These are phyloP conservation scores for human DNA, from an alignment of 2,113 vertebrate species.

Conservation along the genomic window GRCh38 chr4:12701501-12702000, in stretches of 20 bases:
- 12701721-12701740: not conserved
- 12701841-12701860: not conserved
- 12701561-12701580: not conserved
- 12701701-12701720: slow-evolving; percentile 7
- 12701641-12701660: not conserved
- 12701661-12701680: not conserved
- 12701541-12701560: not conserved
- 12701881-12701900: not conserved
- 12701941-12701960: not conserved
- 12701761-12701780: not conserved
- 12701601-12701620: not conserved
- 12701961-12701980: not conserved
- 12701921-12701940: not conserved
- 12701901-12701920: not conserved
- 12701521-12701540: not conserved
- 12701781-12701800: not conserved
- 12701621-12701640: not conserved
- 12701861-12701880: not conserved
- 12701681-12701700: not conserved
- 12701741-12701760: not conserved
- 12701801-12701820: not conserved
- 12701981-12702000: not conserved
- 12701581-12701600: not conserved
- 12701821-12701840: not conserved
- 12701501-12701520: not conserved